Conservation (phyloP, 2,888 invertebrate species). For the Eupithecia subfuscata region DNA sequence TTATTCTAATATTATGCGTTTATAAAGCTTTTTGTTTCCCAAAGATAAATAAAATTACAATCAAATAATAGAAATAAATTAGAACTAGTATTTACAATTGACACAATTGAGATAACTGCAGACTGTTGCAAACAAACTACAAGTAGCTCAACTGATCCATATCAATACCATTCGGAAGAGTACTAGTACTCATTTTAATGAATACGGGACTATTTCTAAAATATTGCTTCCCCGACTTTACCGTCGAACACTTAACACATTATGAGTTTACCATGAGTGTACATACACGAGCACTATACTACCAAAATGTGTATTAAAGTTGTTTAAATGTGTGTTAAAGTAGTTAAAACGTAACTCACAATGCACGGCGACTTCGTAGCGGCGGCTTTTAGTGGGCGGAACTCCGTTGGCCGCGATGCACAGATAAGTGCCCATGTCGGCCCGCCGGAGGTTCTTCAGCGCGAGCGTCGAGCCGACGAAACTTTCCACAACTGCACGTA, state of each 20-base stretch:
- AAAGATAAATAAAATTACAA: too few relatives aligned
- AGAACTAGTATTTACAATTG: too few relatives aligned
- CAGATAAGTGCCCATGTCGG: conserved; percentile 93
- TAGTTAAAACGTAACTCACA: conserved; percentile 83
- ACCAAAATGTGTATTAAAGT: background rate
- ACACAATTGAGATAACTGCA: too few relatives aligned
- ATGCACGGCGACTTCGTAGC: conserved; percentile 91
- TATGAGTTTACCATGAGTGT: background rate
- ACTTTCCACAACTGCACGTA: conserved; percentile 84
- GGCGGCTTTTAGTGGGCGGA: conserved; percentile 92
- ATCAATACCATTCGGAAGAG: too few relatives aligned
- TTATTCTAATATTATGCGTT: too few relatives aligned
- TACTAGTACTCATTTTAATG: background rate
- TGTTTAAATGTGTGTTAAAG: background rate
- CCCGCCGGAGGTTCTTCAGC: conserved; percentile 88
- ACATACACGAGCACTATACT: background rate
- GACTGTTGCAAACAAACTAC: too few relatives aligned
- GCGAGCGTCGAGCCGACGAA: conserved; percentile 89
- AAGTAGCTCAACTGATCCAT: too few relatives aligned
- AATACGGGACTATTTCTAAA: background rate
- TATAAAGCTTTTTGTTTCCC: too few relatives aligned
- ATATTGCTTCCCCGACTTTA: background rate
- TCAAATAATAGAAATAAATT: too few relatives aligned
- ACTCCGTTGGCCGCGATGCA: conserved; percentile 94
- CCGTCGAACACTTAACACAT: background rate